Evolutionary conservation across 92 coral and sea anemone species (phyloP).

Genomic region (Scolanthus callimorphus): DNA sequence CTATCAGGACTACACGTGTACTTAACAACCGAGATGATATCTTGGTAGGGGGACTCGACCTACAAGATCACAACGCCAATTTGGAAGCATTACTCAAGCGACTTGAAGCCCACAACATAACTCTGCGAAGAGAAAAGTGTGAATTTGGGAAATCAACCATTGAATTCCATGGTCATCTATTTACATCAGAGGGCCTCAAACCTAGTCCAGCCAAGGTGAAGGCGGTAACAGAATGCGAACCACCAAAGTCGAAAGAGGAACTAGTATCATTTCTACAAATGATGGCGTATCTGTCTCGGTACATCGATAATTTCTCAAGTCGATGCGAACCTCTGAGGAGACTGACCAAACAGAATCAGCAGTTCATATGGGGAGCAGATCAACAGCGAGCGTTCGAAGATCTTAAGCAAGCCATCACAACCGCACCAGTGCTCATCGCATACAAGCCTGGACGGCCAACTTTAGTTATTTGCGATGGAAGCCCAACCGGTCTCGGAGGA

Average conservation of each 20-base stretch:
- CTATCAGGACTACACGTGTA: conserved; percentile 36
- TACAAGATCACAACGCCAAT: conserved; percentile 36
- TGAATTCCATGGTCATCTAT: conserved; percentile 60
- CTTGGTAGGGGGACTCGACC: conserved; percentile 31
- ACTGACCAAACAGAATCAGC: conserved; percentile 8
- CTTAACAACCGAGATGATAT: conserved; percentile 56
- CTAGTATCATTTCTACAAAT: conserved; percentile 43
- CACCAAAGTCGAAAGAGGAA: conserved; percentile 43
- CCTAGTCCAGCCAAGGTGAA: conserved; percentile 38
- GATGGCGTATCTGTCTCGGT: conserved; percentile 45
- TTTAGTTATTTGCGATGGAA: conserved; percentile 62
- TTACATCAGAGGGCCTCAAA: conserved; percentile 38
- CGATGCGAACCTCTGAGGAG: conserved; percentile 18
- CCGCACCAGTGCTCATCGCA: conserved; percentile 45
- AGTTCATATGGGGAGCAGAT: conserved; percentile 16
- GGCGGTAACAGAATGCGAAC: conserved; percentile 20
- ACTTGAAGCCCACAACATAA: conserved; percentile 29
- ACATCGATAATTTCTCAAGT: conserved; percentile 30
- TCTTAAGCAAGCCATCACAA: conserved; percentile 37
- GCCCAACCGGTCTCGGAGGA: too few species aligned
- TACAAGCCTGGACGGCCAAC: conserved; percentile 46
- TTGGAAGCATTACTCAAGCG: conserved; percentile 25
- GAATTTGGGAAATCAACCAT: conserved; percentile 33
- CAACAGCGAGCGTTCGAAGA: conserved; percentile 57
- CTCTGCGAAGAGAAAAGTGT: conserved; percentile 36